Conservation (phyloP, 1,140 invertebrate species). For the Scaptomyza pallida region DNA sequence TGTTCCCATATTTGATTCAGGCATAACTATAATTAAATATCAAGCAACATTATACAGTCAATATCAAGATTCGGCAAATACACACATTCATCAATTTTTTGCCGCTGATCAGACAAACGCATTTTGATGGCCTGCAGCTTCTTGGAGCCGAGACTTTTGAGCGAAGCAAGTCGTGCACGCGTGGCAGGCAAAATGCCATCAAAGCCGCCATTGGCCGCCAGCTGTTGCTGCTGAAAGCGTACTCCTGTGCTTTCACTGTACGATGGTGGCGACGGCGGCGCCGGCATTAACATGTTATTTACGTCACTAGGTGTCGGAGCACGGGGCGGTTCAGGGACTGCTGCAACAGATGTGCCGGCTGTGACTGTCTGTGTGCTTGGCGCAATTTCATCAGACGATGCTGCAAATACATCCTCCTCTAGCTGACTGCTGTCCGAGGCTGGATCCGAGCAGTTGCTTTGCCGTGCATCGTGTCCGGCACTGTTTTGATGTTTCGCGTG, state of each 20-base stretch:
- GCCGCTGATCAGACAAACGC: slow-evolving; percentile 87
- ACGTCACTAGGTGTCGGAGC: slow-evolving; percentile 12
- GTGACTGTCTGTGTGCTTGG: slow-evolving; percentile 41
- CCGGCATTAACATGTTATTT: slow-evolving; percentile 35
- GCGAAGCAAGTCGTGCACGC: slow-evolving; percentile 86
- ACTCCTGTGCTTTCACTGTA: slow-evolving; percentile 51
- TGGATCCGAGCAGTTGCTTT: slow-evolving; percentile 79
- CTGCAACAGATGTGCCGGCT: background rate
- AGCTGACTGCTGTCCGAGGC: slow-evolving; percentile 76
- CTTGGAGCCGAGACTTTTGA: slow-evolving; percentile 88
- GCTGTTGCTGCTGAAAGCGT: slow-evolving; percentile 69
- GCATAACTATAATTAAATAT: slow-evolving; percentile 65
- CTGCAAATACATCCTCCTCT: slow-evolving; percentile 77
- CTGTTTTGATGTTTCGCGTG: slow-evolving; percentile 49
- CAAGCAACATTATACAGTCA: background rate
- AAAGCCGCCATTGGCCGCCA: slow-evolving; percentile 54
- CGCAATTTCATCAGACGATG: slow-evolving; percentile 55
- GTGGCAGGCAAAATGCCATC: slow-evolving; percentile 84
- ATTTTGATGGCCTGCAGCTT: slow-evolving; percentile 88
- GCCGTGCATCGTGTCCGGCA: slow-evolving; percentile 40
- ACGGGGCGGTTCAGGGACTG: slow-evolving; percentile 6
- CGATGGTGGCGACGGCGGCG: slow-evolving; percentile 63
- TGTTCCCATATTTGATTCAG: slow-evolving; percentile 59
- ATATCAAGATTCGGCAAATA: slow-evolving; percentile 11
- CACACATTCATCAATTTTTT: slow-evolving; percentile 83